Percentiles rank a stretch among this genome's conserved stretches.
phyloP scores from a whole-genome alignment of 2,888 invertebrate species.

The Eurytoma adleriae region DNA sequence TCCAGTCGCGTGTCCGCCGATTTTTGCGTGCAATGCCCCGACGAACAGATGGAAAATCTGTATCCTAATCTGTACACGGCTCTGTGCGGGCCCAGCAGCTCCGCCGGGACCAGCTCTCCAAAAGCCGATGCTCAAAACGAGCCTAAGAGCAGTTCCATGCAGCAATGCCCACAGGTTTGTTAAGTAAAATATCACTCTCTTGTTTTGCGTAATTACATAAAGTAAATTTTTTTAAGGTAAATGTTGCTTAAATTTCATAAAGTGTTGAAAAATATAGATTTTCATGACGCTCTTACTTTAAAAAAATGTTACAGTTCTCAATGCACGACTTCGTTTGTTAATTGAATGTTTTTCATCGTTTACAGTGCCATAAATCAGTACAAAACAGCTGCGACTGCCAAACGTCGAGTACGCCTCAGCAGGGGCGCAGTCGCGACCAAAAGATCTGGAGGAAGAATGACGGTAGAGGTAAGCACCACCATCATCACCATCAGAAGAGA shows the following conservation, averaged over 20 bases:
- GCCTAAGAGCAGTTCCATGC: neutral
- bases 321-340: neutral
- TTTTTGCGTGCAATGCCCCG: constrained; percentile 65
- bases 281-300: too few species aligned
- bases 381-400: constrained; percentile 43
- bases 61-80: constrained; percentile 42
- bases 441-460: constrained; percentile 15
- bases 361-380: constrained; percentile 49
- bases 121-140: constrained; percentile 1
- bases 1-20: constrained; percentile 50
- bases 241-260: neutral
- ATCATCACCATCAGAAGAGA: constrained; percentile 61
- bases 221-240: neutral
- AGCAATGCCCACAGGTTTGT: constrained; percentile 44
- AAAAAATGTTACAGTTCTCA: too few species aligned
- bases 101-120: neutral
- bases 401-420: neutral
- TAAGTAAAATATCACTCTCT: neutral
- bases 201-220: neutral
- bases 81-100: constrained; percentile 18
- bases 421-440: constrained; percentile 18
- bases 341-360: neutral
- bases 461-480: constrained; percentile 44
- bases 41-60: constrained; percentile 54
- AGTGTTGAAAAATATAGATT: constrained; percentile 6